These are phyloP conservation scores for Ptilonorhynchus violaceus DNA, from an alignment of 2,113 vertebrate species.

Conservation along the genomic window DNA sequence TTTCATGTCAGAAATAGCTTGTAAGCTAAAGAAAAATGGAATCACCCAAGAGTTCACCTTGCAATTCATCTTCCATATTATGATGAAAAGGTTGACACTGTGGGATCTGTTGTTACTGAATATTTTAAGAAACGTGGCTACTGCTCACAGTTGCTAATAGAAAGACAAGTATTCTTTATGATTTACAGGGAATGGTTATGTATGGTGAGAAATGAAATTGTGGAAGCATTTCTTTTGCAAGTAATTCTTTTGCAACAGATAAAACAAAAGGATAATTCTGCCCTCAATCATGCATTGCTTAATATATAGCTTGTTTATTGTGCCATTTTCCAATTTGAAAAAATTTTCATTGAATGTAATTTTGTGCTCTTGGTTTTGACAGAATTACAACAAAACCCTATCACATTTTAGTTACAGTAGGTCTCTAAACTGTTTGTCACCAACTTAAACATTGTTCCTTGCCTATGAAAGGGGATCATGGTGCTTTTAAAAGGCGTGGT, in stretches of 20 bases:
- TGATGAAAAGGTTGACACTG: background rate
- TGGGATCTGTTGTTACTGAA: background rate
- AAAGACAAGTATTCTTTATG: background rate
- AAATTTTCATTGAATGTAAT: background rate
- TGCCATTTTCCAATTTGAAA: background rate
- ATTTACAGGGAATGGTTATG: background rate
- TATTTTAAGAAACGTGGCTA: background rate
- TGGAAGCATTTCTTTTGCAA: background rate
- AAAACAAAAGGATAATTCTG: background rate
- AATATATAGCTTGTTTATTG: background rate
- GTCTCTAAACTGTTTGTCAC: background rate
- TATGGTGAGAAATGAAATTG: background rate
- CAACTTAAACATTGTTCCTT: background rate
- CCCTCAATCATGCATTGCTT: accelerated
- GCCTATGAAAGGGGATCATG: background rate
- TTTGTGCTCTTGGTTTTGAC: background rate
- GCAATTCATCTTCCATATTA: background rate
- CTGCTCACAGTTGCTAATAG: background rate
- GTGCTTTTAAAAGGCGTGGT: background rate
- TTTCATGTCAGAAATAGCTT: background rate
- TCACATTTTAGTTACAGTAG: background rate
- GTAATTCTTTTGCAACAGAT: background rate
- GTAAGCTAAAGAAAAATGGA: background rate
- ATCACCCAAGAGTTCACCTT: background rate
- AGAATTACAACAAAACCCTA: background rate